These are phyloP conservation scores for Caenorhabditis briggsae DNA, from an alignment of 1,140 invertebrate species.

Conservation along the genomic window DNA sequence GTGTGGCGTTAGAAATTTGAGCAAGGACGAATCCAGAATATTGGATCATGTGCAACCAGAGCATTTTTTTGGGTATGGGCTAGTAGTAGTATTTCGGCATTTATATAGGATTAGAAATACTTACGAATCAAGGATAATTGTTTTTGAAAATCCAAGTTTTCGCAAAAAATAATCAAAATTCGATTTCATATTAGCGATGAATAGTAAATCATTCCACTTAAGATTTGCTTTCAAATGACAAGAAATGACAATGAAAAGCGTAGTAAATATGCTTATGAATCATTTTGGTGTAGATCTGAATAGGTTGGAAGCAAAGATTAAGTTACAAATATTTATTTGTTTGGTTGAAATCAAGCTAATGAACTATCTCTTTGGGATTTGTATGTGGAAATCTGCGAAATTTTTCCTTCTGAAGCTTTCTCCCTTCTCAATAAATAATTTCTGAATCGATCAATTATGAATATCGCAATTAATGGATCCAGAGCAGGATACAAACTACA, in stretches of 20 bases:
- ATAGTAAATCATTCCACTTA: too few species aligned
- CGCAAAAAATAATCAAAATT: too few species aligned
- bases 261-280: too few species aligned
- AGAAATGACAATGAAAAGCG: too few species aligned
- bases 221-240: too few species aligned
- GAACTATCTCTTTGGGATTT: neutral
- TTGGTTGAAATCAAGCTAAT: neutral
- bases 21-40: slow-evolving; percentile 25
- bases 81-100: neutral
- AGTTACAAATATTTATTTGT: too few species aligned
- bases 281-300: too few species aligned
- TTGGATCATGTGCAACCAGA: slow-evolving; percentile 38
- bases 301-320: too few species aligned
- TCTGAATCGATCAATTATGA: slow-evolving; percentile 8
- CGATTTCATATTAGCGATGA: too few species aligned
- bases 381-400: neutral
- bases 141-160: too few species aligned
- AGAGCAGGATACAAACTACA: slow-evolving; percentile 15
- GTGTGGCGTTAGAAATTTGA: neutral
- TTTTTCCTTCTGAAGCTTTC: neutral
- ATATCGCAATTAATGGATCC: slow-evolving; percentile 11
- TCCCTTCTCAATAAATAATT: slow-evolving; percentile 18
- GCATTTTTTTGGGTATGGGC: neutral
- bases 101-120: too few species aligned
- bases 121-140: too few species aligned